Evolutionary conservation across 2,888 invertebrate genomes (phyloP), one percentile per base, ranked within the genome.

Genomic region (Ectropis crepuscularia): DNA sequence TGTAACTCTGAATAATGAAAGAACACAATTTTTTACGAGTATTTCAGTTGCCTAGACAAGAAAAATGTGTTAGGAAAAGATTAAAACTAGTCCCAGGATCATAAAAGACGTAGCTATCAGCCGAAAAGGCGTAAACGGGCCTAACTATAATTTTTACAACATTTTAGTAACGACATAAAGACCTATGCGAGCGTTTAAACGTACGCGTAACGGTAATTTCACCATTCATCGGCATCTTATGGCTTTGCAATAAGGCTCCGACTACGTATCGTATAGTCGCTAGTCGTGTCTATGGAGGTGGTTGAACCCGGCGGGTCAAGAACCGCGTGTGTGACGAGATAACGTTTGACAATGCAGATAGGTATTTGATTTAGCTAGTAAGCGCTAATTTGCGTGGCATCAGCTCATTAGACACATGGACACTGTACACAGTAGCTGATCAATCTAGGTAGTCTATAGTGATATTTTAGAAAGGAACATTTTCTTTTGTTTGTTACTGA

Each of bases 231-330:
- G 48, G 43, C 47, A 57, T 49, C 57, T 57, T 58, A 53, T 65
- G 58, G 43, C 37, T 54, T 49, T 51, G 47, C 50, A 54, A 58
- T 58, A 48, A 55, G 16, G 53, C 53, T 60, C 59, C 43, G 53
- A 28, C 16, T 28, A 28, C 16, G 16, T 28, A 63, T 61, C 47
- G 38, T 47, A 57, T 28, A 28, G 16, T 28, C 16, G 16, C 16
- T 28, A 28, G 16, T 57, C 65, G 64, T 63, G 50, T 48, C 58
- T 64, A 64, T 62, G 63, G 73, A 38, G 74, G 73, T 73, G 69
- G 72, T 60, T 72, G 74, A 70, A 71, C 72, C 57, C 37, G 43
- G 61, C 47, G 53, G 78, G 71, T 74, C 77, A 74, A 62, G 60
- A 43, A 63, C 69, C 54, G 61, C 53, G 53, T 62, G 61, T 46